A percentile compares a stretch with the other conserved stretches of the same genome.
Evolutionary conservation across 1,140 invertebrate species (phyloP).

Genomic region (Asbolus verrucosus): DNA sequence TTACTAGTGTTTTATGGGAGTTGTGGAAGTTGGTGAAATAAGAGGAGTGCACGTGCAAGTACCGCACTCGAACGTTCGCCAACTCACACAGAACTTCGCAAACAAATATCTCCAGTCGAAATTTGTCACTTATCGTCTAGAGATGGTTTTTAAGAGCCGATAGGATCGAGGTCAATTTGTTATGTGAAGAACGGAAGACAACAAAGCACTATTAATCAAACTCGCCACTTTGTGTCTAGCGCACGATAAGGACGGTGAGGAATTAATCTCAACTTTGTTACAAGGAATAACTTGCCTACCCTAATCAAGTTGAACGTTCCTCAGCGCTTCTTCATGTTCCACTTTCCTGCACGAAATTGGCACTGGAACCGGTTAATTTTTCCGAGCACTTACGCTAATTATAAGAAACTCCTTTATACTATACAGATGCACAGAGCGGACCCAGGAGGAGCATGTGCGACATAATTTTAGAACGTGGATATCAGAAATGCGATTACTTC

Average conservation of each 20-base stretch:
- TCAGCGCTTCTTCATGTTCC: slow-evolving; percentile 26
- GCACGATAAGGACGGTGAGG: slow-evolving; percentile 19
- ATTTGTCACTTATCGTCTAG: slow-evolving; percentile 3
- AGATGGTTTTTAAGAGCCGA: background rate
- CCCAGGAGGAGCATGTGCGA: slow-evolving; percentile 7
- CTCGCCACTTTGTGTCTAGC: slow-evolving; percentile 29
- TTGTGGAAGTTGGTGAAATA: slow-evolving; percentile 6
- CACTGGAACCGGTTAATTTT: slow-evolving; percentile 38
- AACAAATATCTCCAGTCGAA: background rate
- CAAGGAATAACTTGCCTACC: slow-evolving; percentile 33
- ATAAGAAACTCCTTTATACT: slow-evolving; percentile 18
- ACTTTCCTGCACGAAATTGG: slow-evolving; percentile 19
- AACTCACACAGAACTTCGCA: background rate
- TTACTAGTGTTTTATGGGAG: slow-evolving; percentile 3
- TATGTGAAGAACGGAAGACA: slow-evolving; percentile 13
- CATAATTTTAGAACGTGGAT: slow-evolving; percentile 11
- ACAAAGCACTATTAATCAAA: slow-evolving; percentile 34
- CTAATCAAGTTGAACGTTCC: slow-evolving; percentile 34
- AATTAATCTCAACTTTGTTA: slow-evolving; percentile 30
- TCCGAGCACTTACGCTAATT: slow-evolving; percentile 35
- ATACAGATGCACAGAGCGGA: background rate
- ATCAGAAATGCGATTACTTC: background rate
- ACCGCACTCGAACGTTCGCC: background rate
- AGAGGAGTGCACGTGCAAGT: background rate
- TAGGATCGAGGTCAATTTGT: slow-evolving; percentile 29